These are phyloP conservation scores for Micropoecilia bifurca DNA, from an alignment of 2,797 vertebrate species.

Conservation along the genomic window DNA sequence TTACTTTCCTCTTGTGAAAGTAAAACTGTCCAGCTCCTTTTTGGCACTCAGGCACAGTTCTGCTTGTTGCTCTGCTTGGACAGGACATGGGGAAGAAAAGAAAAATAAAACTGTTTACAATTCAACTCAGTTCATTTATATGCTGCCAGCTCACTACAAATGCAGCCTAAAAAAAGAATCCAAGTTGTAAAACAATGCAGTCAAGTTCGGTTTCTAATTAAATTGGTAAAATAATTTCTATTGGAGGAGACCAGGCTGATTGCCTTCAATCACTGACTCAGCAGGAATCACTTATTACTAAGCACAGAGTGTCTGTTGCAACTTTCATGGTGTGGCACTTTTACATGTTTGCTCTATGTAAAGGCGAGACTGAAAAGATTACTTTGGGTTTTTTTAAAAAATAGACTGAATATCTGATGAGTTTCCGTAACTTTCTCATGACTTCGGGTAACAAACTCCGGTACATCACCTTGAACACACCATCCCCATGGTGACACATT, in stretches of 20 bases:
- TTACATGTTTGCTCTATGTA: too few relatives aligned
- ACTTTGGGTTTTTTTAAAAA: too few relatives aligned
- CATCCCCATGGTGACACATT: too few relatives aligned
- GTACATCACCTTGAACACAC: too few relatives aligned
- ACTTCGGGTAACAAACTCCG: too few relatives aligned
- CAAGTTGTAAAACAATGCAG: background rate
- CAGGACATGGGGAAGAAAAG: background rate
- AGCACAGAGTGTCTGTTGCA: too few relatives aligned
- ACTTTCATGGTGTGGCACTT: too few relatives aligned
- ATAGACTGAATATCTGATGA: too few relatives aligned
- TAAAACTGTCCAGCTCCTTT: background rate
- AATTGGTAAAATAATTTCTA: background rate
- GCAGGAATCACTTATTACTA: too few relatives aligned
- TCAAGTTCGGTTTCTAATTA: background rate
- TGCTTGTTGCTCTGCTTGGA: background rate
- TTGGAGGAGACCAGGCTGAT: background rate
- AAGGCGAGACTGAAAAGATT: too few relatives aligned
- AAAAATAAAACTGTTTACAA: background rate
- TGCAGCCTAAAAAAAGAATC: background rate
- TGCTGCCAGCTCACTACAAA: background rate
- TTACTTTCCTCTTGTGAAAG: conserved; percentile 2
- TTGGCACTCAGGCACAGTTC: background rate
- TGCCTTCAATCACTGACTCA: background rate
- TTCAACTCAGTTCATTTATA: background rate
- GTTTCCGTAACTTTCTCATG: too few relatives aligned